Evolutionary conservation across 2,113 vertebrate species (phyloP).

Genomic region (Pygoscelis antarcticus): DNA sequence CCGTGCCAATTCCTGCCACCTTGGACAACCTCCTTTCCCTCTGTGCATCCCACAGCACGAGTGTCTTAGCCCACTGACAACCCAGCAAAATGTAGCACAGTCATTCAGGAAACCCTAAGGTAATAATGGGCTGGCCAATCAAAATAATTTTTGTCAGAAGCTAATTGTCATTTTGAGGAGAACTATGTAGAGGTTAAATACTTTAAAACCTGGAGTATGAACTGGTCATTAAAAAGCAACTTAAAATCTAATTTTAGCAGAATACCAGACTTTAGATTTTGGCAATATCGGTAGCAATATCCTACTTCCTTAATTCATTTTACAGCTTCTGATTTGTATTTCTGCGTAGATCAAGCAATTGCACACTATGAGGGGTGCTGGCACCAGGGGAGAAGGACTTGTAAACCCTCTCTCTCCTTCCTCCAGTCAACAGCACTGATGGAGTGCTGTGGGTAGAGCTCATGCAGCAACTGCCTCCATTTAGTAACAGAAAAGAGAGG

Average conservation of each 20-base stretch:
- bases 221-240: background rate
- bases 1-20: background rate
- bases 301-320: conserved; percentile 13
- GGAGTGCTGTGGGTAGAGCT: background rate
- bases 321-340: background rate
- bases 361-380: background rate
- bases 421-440: background rate
- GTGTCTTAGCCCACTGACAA: background rate
- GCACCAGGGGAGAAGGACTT: background rate
- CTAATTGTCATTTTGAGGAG: background rate
- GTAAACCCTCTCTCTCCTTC: background rate
- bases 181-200: background rate
- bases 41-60: too few relatives aligned
- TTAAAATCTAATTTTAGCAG: conserved; percentile 7
- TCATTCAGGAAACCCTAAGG: background rate
- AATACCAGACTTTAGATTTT: background rate
- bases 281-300: background rate
- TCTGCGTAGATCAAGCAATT: background rate
- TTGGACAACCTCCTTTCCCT: background rate
- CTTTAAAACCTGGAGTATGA: background rate
- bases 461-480: background rate
- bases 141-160: background rate
- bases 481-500: background rate
- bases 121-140: background rate
- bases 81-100: fast-evolving